Base-by-base conservation (phyloP, 2,888 invertebrate genomes). In the Sphaeridia pumilis region DNA sequence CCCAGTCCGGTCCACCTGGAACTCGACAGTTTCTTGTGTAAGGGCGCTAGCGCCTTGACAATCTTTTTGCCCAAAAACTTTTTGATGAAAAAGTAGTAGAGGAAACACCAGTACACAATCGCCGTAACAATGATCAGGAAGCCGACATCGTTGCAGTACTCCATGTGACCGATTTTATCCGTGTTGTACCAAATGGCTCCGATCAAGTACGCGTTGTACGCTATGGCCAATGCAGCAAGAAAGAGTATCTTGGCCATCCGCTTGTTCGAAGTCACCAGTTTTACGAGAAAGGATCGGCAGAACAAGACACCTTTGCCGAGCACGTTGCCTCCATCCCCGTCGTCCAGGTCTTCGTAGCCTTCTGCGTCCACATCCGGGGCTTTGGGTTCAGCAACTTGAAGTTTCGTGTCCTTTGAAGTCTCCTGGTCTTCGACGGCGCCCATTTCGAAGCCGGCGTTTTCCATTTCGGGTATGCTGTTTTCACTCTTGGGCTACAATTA, bases 141-240 rank as follows among this genome's bases (percentile, higher is more conserved):
- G 36, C 86, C 86, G 61, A 82, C 81, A 0, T 86, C 86, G 47
- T 76, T 68, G 66, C 87, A 86, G 66, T 68, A 71, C 28, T 66
- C 62, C 45, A 66, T 56, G 3, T 46, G 7, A 0, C 57, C 43
- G 1, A 54, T 38, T 31, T 63, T 49, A n/a, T 54, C 38, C 0
- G 53, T 36, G 14, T 52, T 45, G 28, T 60, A 54, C 3, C 38
- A 49, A 25, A 61, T 50, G 10, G 61, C 58, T 1, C 53, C 45
- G n/a, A 52, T 51, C 3, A 64, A 47, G 36, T 61, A 64, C 12
- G 58, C 61, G 34, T 59, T 56, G 55, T 57, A 63, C 10, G 57
- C 44, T 3, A 56, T 2, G n/a, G 55, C 55, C 2, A 49, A 5
- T 1, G 42, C 20, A 4, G 52, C 42, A 2, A 57, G 7, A 2